A percentile compares a stretch with the other conserved stretches of the same genome.
Conservation (phyloP, 1,140 invertebrate species). For the Tribolium castaneum region DNA sequence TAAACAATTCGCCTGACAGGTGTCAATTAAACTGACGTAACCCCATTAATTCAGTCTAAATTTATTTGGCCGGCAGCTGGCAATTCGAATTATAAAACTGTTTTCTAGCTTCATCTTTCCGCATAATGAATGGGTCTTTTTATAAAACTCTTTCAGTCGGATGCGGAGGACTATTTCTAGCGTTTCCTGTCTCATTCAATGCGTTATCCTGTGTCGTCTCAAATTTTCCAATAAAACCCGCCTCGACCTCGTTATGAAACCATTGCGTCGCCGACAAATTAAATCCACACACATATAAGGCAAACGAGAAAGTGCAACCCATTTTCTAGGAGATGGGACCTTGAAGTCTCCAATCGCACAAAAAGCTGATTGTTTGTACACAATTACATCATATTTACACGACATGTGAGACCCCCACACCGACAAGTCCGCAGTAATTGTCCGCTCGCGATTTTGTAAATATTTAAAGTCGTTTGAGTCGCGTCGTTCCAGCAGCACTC, state of each 20-base stretch:
- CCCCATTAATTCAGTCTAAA: background rate
- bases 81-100: background rate
- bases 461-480: background rate
- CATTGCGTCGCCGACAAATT: background rate
- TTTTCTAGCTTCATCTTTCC: slow-evolving; percentile 10
- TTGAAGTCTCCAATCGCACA: slow-evolving; percentile 3
- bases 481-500: background rate
- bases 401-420: background rate
- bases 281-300: slow-evolving; percentile 6
- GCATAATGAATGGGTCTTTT: slow-evolving; percentile 28
- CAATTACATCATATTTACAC: slow-evolving; percentile 1
- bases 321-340: background rate
- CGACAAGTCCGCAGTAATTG: background rate
- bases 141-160: slow-evolving; percentile 34
- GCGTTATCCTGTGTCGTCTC: background rate
- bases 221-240: background rate
- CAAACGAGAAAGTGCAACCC: slow-evolving; percentile 14
- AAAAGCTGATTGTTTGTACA: slow-evolving; percentile 7
- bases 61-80: background rate
- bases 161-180: slow-evolving; percentile 30
- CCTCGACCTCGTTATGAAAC: slow-evolving; percentile 5
- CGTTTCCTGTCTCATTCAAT: slow-evolving; percentile 7
- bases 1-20: background rate
- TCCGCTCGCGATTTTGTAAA: background rate
- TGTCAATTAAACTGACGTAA: background rate